A percentile compares a stretch with the other conserved stretches of the same genome.
These are phyloP conservation scores for Lepidochitona cinerea DNA, from an alignment of 2,888 invertebrate species.

Conservation along the genomic window DNA sequence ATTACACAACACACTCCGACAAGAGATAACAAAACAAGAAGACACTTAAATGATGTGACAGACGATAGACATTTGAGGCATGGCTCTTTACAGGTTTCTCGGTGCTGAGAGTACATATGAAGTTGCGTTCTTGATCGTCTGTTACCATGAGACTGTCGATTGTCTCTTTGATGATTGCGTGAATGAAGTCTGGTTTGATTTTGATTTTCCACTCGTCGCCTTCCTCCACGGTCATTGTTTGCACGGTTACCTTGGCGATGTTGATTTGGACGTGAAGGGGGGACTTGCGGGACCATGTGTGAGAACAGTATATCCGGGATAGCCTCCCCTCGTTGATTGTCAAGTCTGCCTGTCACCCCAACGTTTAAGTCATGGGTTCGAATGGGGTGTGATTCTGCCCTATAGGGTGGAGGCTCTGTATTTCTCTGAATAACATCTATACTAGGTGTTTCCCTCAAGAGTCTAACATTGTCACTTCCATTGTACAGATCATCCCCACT, in stretches of 20 bases:
- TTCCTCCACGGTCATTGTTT: constrained; percentile 18
- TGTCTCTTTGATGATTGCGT: constrained; percentile 19
- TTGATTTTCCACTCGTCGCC: constrained; percentile 19
- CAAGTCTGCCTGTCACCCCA: constrained; percentile 32
- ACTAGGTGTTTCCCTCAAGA: neutral
- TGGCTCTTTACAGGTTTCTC: constrained; percentile 49
- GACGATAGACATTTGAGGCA: constrained; percentile 62
- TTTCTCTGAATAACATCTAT: neutral
- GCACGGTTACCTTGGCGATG: constrained; percentile 38
- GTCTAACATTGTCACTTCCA: constrained; percentile 2
- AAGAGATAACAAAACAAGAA: constrained; percentile 62
- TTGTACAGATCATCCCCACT: neutral
- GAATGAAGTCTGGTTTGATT: constrained; percentile 22
- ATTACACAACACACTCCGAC: constrained; percentile 67
- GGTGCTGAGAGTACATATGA: neutral
- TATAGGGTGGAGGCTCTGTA: neutral
- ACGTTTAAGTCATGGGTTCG: constrained; percentile 42
- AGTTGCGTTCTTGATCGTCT: constrained; percentile 8
- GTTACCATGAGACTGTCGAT: constrained; percentile 14
- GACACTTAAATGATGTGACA: constrained; percentile 65
- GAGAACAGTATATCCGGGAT: constrained; percentile 63
- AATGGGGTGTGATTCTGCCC: constrained; percentile 25
- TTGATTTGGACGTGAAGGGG: constrained; percentile 37
- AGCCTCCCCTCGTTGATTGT: constrained; percentile 35
- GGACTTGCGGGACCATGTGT: constrained; percentile 49